Evolutionary conservation across 2,888 invertebrate species (phyloP).

Genomic region (Cephalotes varians): DNA sequence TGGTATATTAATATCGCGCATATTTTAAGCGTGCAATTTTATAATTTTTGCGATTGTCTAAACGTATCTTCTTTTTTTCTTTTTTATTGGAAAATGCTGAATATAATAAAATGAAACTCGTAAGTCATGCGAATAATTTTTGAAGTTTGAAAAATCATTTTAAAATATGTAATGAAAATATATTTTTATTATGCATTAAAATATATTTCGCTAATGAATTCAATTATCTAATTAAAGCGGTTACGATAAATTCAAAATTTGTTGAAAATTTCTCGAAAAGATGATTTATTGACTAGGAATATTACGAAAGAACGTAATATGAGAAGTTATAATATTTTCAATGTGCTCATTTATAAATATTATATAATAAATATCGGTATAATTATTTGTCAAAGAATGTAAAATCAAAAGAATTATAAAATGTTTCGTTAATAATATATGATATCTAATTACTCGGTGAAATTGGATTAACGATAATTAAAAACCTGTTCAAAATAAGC

Average conservation of each 20-base stretch:
- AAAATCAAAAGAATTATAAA: background rate
- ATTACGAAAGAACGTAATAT: background rate
- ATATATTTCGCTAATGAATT: background rate
- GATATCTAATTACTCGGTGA: background rate
- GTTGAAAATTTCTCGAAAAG: background rate
- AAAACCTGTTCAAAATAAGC: background rate
- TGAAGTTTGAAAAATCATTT: background rate
- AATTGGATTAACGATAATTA: background rate
- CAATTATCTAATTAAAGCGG: slow-evolving; percentile 22
- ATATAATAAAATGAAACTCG: slow-evolving; percentile 15
- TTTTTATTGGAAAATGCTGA: slow-evolving; percentile 1
- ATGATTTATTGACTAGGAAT: slow-evolving; percentile 7
- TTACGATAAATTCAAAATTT: background rate
- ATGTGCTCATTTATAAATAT: background rate
- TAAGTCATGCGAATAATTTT: slow-evolving; percentile 8
- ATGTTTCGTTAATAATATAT: background rate
- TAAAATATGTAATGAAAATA: background rate
- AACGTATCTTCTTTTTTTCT: background rate
- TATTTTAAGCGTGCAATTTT: slow-evolving; percentile 26
- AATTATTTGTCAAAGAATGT: background rate
- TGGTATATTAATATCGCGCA: background rate
- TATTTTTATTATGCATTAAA: slow-evolving; percentile 31
- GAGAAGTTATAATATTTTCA: background rate
- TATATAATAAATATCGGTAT: too few species aligned
- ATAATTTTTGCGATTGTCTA: slow-evolving; percentile 1